Conservation (phyloP, 2,888 invertebrate genomes). For the Callimorpha dominula region DNA sequence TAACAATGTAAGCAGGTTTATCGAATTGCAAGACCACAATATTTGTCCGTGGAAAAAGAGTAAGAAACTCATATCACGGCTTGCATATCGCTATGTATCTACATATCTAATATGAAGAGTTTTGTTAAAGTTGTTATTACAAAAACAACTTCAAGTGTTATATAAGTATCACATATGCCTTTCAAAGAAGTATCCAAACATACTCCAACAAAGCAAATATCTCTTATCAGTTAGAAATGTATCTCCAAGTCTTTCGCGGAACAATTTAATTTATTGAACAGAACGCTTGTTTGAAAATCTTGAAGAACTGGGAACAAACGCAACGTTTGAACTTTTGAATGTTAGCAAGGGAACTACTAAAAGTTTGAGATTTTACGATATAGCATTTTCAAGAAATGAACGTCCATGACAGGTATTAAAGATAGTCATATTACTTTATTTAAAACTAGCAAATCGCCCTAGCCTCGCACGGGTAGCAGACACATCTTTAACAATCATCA, state of each 20-base stretch:
- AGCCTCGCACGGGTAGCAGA: too few species aligned
- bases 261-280: slow-evolving; percentile 10
- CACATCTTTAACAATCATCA: too few species aligned
- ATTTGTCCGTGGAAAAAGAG: background rate
- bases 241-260: background rate
- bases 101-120: background rate
- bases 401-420: too few species aligned
- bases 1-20: too few species aligned
- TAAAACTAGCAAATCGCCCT: too few species aligned
- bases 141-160: background rate
- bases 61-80: background rate
- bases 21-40: too few species aligned
- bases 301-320: background rate
- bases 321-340: background rate
- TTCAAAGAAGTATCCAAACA: background rate
- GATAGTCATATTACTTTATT: too few species aligned
- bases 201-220: slow-evolving; percentile 1
- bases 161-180: background rate
- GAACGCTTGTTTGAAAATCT: background rate
- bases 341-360: background rate
- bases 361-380: background rate
- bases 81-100: background rate
- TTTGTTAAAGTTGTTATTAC: background rate
- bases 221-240: slow-evolving; percentile 5
- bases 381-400: too few species aligned